Percentiles rank a stretch among this genome's conserved stretches.
phyloP scores from a whole-genome alignment of 2,797 vertebrate species.

The Aulostomus chinensis region DNA sequence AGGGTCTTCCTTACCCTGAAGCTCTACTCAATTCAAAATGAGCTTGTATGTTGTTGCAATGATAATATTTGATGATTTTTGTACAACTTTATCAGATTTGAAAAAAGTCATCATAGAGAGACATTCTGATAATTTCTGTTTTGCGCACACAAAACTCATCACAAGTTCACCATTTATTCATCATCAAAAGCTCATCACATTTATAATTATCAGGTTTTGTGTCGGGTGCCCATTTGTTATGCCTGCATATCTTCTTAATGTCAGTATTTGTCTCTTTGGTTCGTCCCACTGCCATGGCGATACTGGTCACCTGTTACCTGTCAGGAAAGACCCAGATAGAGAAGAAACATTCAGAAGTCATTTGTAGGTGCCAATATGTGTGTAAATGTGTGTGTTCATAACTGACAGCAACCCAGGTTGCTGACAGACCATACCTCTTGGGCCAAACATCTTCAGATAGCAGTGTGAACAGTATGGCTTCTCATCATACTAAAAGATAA shows the following conservation, averaged over 20 bases:
- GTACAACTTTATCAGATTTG: no score
- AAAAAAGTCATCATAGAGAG: no score
- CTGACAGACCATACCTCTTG: slow-evolving; percentile 72
- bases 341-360: slow-evolving; percentile 12
- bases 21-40: slow-evolving; percentile 17
- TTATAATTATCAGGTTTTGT: slow-evolving; percentile 41
- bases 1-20: slow-evolving; percentile 16
- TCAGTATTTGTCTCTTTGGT: slow-evolving; percentile 15
- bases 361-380: background rate
- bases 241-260: background rate
- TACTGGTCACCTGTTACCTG: slow-evolving; percentile 64
- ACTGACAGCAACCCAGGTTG: background rate
- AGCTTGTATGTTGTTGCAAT: slow-evolving; percentile 36
- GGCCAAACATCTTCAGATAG: slow-evolving; percentile 83
- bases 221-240: background rate
- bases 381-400: background rate
- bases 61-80: slow-evolving; percentile 23
- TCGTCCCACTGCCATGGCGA: slow-evolving; percentile 14
- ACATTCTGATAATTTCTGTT: no score
- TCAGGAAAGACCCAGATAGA: slow-evolving; percentile 23
- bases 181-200: slow-evolving; percentile 9
- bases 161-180: no score
- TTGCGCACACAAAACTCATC: no score
- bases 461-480: slow-evolving; percentile 84
- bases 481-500: slow-evolving; percentile 82